Evolutionary conservation across 2,797 vertebrate species (phyloP), one percentile per base, ranked within the genome.

Genomic region (Cuniculus paca): DNA sequence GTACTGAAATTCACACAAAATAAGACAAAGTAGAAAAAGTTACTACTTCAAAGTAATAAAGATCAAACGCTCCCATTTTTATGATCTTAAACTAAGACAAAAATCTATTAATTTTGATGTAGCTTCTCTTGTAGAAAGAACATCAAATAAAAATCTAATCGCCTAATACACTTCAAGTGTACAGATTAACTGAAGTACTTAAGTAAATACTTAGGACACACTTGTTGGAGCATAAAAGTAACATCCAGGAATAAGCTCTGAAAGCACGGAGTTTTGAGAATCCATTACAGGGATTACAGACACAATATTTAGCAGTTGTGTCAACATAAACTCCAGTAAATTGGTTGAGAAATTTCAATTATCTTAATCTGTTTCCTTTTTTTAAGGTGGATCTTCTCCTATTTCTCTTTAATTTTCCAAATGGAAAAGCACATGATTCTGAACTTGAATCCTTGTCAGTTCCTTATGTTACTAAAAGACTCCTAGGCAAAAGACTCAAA

Each of bases 331-430:
- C 42, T 86, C 83, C 82, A 79, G 60, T 34, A 86, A 96, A 82
- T 39, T 92, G 60, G 39, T 52, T 70, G 10, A 85, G 52, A 34
- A 86, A 83, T 92, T 93, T 54, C 13, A 90, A 96, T 88, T 82
- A 90, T 90, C 56, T 82, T 95, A 90, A 95, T 52, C 54, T 58
- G 85, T 95, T 90, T 92, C 3, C n/a, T 83, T 60, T 54, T 54
- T 54, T 10, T 17, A 87, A 65, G 11, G 81, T 42, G 14, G 1
- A 16, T 68, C 7, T 85, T 82, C 22, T 92, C 54, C 87, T 58
- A 78, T 84, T 90, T 90, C 36, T 87, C 50, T 90, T 96, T 85
- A 95, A 90, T 97, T 94, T 96, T 91, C 52, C 68, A 88, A 65
- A 60, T 61, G 75, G 56, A 95, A 82, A 61, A 58, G 8, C 17